Evolutionary conservation across 2,113 vertebrate genomes (phyloP).

Genomic region (Elephantulus edwardii): DNA sequence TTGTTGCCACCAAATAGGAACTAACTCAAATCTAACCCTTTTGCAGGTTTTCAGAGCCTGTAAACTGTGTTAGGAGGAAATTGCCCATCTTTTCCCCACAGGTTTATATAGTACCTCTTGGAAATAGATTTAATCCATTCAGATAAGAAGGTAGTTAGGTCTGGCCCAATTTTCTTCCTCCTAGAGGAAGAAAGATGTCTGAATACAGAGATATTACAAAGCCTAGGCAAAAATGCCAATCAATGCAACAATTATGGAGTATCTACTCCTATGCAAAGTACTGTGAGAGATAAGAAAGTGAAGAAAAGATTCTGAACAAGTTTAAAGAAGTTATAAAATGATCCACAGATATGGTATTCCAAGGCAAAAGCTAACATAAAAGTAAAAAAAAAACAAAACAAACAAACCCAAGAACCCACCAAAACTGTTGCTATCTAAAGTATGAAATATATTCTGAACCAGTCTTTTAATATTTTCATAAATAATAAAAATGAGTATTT

Average conservation of each 20-base stretch:
- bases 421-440: neutral
- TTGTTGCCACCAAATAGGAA: no score
- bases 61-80: no score
- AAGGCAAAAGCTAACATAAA: slow-evolving; percentile 6
- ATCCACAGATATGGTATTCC: neutral
- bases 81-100: no score
- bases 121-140: slow-evolving; percentile 13
- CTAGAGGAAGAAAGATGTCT: neutral
- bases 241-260: neutral
- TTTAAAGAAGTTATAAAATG: neutral
- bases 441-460: neutral
- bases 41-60: no score
- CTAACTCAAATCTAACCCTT: no score
- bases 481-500: slow-evolving; percentile 13
- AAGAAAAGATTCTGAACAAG: neutral
- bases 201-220: neutral
- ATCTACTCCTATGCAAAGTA: neutral
- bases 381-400: slow-evolving; percentile 3
- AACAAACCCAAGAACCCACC: no score
- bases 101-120: neutral
- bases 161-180: slow-evolving; percentile 40
- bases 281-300: neutral
- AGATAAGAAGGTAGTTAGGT: neutral
- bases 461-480: slow-evolving; percentile 33
- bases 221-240: neutral